Percentiles rank a stretch among this genome's conserved stretches.
Evolutionary conservation across 2,888 invertebrate species (phyloP).

Genomic region (Lypha dubia): DNA sequence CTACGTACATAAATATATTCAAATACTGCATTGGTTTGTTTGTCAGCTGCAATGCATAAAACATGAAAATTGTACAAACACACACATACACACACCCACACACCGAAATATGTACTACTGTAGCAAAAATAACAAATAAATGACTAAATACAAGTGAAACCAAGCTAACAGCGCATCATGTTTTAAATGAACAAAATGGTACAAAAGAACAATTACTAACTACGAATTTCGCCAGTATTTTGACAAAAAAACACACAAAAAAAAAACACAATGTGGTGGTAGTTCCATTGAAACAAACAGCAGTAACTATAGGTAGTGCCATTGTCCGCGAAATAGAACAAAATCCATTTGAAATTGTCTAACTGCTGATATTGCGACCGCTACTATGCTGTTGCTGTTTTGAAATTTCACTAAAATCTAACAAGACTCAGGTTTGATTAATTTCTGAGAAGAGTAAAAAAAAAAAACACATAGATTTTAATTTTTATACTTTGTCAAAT

Average conservation of each 20-base stretch:
- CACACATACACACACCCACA: slow-evolving; percentile 3
- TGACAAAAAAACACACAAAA: too few relatives aligned
- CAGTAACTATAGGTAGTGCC: slow-evolving; percentile 57
- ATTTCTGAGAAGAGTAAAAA: slow-evolving; percentile 22
- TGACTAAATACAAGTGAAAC: slow-evolving; percentile 56
- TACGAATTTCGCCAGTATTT: slow-evolving; percentile 53
- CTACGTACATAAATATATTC: too few relatives aligned
- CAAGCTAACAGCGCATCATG: slow-evolving; percentile 64
- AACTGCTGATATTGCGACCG: slow-evolving; percentile 12
- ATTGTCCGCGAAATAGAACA: slow-evolving; percentile 54
- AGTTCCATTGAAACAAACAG: slow-evolving; percentile 50
- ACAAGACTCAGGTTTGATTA: slow-evolving; percentile 52
- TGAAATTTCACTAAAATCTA: slow-evolving; percentile 36
- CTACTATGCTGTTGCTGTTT: slow-evolving; percentile 10
- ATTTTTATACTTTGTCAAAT: slow-evolving; percentile 18
- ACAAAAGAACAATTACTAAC: slow-evolving; percentile 51
- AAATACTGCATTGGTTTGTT: slow-evolving; percentile 63
- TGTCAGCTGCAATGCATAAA: slow-evolving; percentile 59
- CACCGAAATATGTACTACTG: slow-evolving; percentile 13
- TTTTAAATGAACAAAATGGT: slow-evolving; percentile 52
- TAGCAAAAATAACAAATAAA: slow-evolving; percentile 33
- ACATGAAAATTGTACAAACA: slow-evolving; percentile 4
- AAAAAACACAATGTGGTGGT: slow-evolving; percentile 59
- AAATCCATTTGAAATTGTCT: slow-evolving; percentile 40
- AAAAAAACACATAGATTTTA: slow-evolving; percentile 16